phyloP scores from a whole-genome alignment of 2,113 vertebrate genomes.

The Raja brachyura region DNA sequence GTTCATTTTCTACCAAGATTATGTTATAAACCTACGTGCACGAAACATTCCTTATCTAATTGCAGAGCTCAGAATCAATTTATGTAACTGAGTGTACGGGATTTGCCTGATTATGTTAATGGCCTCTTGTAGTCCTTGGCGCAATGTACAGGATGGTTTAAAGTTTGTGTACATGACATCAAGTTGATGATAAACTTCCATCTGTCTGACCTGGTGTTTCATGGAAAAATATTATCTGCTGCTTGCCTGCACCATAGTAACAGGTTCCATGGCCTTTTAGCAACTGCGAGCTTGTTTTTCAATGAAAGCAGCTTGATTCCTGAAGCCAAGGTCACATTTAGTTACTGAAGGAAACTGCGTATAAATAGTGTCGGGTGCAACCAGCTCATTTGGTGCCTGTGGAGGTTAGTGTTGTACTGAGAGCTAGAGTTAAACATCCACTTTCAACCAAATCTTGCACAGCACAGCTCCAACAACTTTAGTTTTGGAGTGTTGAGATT shows the following conservation, averaged over 20 bases:
- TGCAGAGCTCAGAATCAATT: not conserved
- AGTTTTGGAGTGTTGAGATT: not conserved
- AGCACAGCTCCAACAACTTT: not conserved
- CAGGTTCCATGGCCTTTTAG: constrained; percentile 51
- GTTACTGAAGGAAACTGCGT: constrained; percentile 48
- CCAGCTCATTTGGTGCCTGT: constrained; percentile 18
- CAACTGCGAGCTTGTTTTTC: constrained; percentile 60
- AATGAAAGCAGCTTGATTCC: constrained; percentile 54
- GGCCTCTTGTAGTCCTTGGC: constrained; percentile 68
- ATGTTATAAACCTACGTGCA: not conserved
- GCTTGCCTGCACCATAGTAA: constrained; percentile 46
- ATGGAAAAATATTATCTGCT: constrained; percentile 68
- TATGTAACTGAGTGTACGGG: not conserved
- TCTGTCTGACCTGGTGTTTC: constrained; percentile 52
- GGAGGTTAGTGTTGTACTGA: not conserved
- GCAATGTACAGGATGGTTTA: constrained; percentile 79
- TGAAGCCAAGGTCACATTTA: constrained; percentile 75
- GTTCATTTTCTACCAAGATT: not conserved
- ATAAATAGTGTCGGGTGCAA: constrained; percentile 60
- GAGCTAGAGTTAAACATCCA: not conserved
- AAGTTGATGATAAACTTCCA: constrained; percentile 63
- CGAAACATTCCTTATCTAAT: constrained; percentile 23
- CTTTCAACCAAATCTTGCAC: not conserved
- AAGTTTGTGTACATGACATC: constrained; percentile 55
- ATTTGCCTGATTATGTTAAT: not conserved